Percentiles rank a stretch among this genome's conserved stretches.
phyloP scores from a whole-genome alignment of 2,113 vertebrate species.

The Crotalus viridis region DNA sequence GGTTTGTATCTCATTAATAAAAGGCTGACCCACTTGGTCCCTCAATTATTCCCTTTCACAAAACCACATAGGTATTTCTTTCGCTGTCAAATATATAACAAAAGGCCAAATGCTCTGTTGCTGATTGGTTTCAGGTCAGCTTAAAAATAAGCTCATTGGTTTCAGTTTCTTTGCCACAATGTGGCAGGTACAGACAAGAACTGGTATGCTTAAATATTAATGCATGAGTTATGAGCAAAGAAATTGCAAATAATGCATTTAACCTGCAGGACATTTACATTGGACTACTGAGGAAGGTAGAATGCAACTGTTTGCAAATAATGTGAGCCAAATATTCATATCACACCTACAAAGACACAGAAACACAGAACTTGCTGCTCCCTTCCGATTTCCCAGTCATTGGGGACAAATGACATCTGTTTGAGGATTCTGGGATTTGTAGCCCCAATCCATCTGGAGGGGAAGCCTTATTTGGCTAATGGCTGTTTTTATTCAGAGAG shows the following conservation, averaged over 20 bases:
- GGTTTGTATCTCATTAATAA: constrained; percentile 58
- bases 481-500: not conserved
- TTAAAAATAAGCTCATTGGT: not conserved
- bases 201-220: not conserved
- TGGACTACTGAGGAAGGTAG: not conserved
- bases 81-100: constrained; percentile 52
- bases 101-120: constrained; percentile 25
- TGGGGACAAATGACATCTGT: not conserved
- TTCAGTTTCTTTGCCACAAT: not conserved
- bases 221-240: not conserved
- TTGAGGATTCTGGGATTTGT: not conserved
- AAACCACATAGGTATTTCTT: constrained; percentile 56
- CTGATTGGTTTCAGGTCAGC: not conserved
- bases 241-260: not conserved
- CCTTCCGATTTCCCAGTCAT: not conserved
- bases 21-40: constrained; percentile 41
- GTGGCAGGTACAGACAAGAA: not conserved
- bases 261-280: not conserved
- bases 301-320: constrained; percentile 3
- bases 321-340: not conserved
- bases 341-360: not conserved
- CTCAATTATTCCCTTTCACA: constrained; percentile 40
- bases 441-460: not conserved
- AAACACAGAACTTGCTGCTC: not conserved
- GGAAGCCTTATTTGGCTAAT: not conserved